Conservation (phyloP, 2,888 invertebrate genomes). For the Drosophila crucigera region DNA sequence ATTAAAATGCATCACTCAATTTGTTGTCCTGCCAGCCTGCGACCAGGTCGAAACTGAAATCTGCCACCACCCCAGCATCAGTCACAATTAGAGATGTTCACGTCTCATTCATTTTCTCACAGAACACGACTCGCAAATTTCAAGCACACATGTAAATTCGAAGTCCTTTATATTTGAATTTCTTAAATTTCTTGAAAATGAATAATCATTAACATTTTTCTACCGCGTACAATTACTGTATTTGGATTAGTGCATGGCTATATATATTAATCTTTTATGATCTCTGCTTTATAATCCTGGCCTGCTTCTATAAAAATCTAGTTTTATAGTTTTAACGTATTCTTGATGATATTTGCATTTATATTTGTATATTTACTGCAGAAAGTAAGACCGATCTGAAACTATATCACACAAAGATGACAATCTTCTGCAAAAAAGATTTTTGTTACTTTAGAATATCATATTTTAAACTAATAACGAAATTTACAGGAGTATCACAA, state of each 20-base stretch:
- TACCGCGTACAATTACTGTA: neutral
- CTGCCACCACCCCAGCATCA: constrained; percentile 12
- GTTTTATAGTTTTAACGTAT: neutral
- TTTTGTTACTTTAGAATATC: neutral
- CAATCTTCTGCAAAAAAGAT: neutral
- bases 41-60: constrained; percentile 18
- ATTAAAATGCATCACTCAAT: constrained; percentile 33
- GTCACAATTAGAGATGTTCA: constrained; percentile 2
- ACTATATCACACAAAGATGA: neutral
- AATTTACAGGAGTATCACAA: neutral
- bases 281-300: too few species aligned
- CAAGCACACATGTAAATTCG: neutral
- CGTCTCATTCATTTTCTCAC: neutral
- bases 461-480: neutral
- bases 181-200: neutral
- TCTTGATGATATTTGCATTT: neutral
- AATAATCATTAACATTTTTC: neutral
- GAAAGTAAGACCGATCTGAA: neutral
- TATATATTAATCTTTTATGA: too few species aligned
- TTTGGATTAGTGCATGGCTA: neutral
- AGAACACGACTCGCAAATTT: neutral
- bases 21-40: constrained; percentile 26
- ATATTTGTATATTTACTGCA: neutral
- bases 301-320: neutral
- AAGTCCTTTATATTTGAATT: neutral